Evolutionary conservation across 2,888 invertebrate genomes (phyloP).

Genomic region (Megamerina dolium): DNA sequence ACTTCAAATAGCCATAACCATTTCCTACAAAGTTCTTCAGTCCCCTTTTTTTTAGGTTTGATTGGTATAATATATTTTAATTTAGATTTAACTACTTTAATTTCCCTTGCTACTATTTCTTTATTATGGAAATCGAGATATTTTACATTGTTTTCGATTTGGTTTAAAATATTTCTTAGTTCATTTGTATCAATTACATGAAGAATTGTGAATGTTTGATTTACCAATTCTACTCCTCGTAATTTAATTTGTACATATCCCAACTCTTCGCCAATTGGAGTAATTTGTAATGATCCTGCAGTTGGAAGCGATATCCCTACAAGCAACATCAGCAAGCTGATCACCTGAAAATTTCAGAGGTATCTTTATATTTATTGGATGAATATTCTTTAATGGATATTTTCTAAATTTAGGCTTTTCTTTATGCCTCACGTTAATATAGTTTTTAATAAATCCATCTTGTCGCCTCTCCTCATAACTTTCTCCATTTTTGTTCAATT

Average conservation of each 20-base stretch:
- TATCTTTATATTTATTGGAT: constrained; percentile 8
- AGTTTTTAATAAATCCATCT: constrained; percentile 12
- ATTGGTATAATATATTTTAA: neutral
- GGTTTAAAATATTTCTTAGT: neutral
- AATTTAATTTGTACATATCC: neutral
- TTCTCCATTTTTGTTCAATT: constrained; percentile 8
- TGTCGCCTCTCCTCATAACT: constrained; percentile 5
- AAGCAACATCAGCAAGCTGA: neutral
- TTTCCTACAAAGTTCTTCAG: neutral
- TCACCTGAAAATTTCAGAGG: constrained; percentile 11
- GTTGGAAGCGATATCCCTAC: neutral
- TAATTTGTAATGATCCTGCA: neutral
- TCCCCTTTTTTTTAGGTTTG: neutral
- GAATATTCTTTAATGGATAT: constrained; percentile 3
- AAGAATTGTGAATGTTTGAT: neutral
- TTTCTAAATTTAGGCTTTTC: constrained; percentile 11
- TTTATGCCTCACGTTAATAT: constrained; percentile 8
- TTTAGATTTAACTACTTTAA: neutral
- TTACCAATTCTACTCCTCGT: neutral
- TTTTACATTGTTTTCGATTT: neutral
- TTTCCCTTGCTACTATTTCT: neutral
- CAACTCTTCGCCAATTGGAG: neutral
- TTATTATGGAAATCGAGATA: neutral
- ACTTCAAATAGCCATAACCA: constrained; percentile 3
- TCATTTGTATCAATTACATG: neutral